phyloP scores from a whole-genome alignment of 2,113 vertebrate genomes.

The Glaucidium brasilianum region DNA sequence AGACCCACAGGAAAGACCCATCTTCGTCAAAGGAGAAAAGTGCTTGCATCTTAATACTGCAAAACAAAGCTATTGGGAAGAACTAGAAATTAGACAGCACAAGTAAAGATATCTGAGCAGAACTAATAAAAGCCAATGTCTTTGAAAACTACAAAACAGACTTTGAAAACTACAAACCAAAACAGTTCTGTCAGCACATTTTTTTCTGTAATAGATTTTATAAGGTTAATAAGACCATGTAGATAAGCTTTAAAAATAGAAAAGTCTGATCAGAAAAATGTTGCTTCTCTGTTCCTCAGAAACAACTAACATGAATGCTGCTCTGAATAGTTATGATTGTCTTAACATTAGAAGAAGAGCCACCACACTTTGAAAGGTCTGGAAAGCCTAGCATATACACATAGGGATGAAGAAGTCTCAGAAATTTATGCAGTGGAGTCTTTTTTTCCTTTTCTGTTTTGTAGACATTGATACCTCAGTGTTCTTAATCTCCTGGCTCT shows the following conservation, averaged over 20 bases:
- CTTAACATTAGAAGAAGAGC: neutral
- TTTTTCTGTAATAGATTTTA: neutral
- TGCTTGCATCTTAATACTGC: neutral
- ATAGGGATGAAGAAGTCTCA: neutral
- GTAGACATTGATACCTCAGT: neutral
- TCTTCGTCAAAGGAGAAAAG: neutral
- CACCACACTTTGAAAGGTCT: neutral
- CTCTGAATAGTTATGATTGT: neutral
- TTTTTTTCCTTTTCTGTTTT: neutral
- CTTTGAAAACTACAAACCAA: no score
- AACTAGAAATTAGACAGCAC: neutral
- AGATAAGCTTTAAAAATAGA: neutral
- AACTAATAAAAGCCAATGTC: neutral
- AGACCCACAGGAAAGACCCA: neutral
- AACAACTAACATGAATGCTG: neutral
- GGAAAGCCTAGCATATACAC: neutral
- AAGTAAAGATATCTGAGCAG: neutral
- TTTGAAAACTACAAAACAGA: neutral
- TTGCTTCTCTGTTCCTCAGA: neutral
- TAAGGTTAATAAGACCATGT: neutral
- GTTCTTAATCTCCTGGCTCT: neutral
- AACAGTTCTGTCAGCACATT: neutral
- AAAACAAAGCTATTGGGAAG: neutral
- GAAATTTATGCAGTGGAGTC: neutral
- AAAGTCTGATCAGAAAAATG: neutral